These are phyloP conservation scores for Ormyrus thymus DNA, from an alignment of 2,888 invertebrate genomes.

Conservation along the genomic window DNA sequence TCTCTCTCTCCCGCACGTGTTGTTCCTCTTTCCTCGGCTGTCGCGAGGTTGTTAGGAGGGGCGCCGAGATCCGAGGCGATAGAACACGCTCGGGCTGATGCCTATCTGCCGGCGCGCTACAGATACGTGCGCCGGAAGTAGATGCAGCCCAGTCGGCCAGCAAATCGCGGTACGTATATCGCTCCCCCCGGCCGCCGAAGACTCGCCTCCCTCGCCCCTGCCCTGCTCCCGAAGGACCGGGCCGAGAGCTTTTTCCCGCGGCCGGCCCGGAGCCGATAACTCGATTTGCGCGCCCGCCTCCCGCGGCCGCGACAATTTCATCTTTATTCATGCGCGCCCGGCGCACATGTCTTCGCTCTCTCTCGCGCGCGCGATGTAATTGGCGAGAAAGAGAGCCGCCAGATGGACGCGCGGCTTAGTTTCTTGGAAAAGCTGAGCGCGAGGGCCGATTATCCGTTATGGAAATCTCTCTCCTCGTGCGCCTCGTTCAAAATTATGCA, in stretches of 20 bases:
- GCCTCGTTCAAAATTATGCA: conserved; percentile 45
- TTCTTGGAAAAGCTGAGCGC: conserved; percentile 33
- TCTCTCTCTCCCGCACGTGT: neutral
- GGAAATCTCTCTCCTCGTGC: conserved; percentile 49
- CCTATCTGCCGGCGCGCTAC: conserved; percentile 63
- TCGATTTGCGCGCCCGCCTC: conserved; percentile 34
- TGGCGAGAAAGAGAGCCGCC: conserved; percentile 13
- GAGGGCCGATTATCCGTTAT: conserved; percentile 51
- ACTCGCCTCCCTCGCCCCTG: neutral
- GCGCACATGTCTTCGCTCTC: neutral
- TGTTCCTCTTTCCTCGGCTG: neutral
- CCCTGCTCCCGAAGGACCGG: neutral
- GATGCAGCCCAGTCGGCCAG: conserved; percentile 3
- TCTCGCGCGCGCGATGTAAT: conserved; percentile 32
- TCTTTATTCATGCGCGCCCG: conserved; percentile 43
- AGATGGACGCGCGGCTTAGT: conserved; percentile 25
- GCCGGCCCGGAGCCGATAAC: conserved; percentile 36
- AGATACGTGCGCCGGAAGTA: conserved; percentile 21
- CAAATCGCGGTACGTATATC: conserved; percentile 14
- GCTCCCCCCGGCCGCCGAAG: neutral
- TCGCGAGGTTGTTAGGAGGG: conserved; percentile 11
- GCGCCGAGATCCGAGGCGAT: conserved; percentile 67
- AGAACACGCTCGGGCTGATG: conserved; percentile 69
- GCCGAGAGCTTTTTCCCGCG: conserved; percentile 19
- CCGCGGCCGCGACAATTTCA: conserved; percentile 33